Base-by-base conservation (phyloP, 2,113 vertebrate species). In the Chlorodrepanis virens region DNA sequence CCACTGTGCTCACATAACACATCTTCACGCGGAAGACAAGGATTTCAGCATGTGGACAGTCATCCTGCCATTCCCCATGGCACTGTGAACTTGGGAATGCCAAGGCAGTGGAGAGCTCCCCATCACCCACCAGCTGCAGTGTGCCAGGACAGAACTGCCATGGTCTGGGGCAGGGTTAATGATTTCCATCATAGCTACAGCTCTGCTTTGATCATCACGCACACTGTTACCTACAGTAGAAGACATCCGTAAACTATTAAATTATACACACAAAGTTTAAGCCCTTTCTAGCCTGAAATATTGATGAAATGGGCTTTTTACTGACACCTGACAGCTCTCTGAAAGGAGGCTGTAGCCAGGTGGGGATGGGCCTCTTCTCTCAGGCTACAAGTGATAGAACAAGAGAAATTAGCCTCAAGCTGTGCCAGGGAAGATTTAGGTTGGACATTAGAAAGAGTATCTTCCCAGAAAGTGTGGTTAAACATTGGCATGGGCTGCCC, bases 1-100 rank as follows among this genome's bases (percentile, higher is more conserved):
- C 18, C 40, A 15, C 37, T 0, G 0, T 24, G 56, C 9, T 11
- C 35, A 33, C 1, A 1, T 3, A 10, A 31, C 22, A 40, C 0
- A 1, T 45, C 29, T 67, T 37, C 23, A 17, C 2, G 25, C n/a
- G 0, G 7, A 49, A 4, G 39, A 67, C 9, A 11, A 0, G 0
- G 5, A 13, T 59, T 56, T 22, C 54, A 77, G 25, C 19, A 12
- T 0, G 35, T 4, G 42, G 47, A 47, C 33, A 50, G 44, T 4
- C 57, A 83, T 6, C 24, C 1, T 20, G 45, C 68, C 2, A 0
- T 12, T 49, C n/a, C 52, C 20, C 6, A 1, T 2, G n/a, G 50
- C 24, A 9, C 28, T 1, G 6, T 2, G 31, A 12, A 29, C 6
- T 6, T 28, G 45, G n/a, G 22, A 5, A 8, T 6, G 20, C 7